Conservation (phyloP, 2,888 invertebrate species). For the Trichacis sp. region DNA sequence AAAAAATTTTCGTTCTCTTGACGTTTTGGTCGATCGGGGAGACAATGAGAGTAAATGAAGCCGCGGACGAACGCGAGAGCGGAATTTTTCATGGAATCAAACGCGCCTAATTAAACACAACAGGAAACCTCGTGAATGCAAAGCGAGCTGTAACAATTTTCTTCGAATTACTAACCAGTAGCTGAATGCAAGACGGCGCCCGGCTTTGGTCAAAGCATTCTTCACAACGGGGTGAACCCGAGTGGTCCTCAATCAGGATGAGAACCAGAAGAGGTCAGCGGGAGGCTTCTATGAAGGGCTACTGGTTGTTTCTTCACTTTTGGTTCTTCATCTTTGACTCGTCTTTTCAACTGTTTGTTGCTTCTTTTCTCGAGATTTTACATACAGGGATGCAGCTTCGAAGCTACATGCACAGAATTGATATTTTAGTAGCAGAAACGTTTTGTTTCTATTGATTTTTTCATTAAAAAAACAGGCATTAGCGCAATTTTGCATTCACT, state of each 20-base stretch:
- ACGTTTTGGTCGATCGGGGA: too few species aligned
- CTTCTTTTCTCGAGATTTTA: conserved; percentile 17
- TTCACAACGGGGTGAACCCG: conserved; percentile 56
- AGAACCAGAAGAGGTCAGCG: conserved; percentile 61
- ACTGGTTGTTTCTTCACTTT: conserved; percentile 58
- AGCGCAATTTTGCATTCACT: too few species aligned
- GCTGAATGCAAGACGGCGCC: conserved; percentile 37
- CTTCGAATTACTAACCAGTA: conserved; percentile 40
- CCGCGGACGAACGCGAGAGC: background rate
- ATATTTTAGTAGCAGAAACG: too few species aligned
- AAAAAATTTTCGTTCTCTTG: too few species aligned
- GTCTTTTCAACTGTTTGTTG: conserved; percentile 23
- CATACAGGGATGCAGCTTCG: conserved; percentile 8
- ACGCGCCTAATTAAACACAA: background rate
- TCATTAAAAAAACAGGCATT: too few species aligned
- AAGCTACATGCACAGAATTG: too few species aligned
- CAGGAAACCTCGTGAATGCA: conserved; percentile 21
- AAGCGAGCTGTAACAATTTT: conserved; percentile 34
- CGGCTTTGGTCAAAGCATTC: conserved; percentile 63
- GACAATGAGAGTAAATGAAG: too few species aligned
- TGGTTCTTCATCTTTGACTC: conserved; percentile 33
- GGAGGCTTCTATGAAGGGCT: conserved; percentile 60
- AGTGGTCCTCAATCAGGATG: conserved; percentile 46
- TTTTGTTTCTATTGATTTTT: too few species aligned
- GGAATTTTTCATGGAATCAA: conserved; percentile 1